A percentile compares a stretch with the other conserved stretches of the same genome.
These are phyloP conservation scores for Tenthredo mesomela DNA, from an alignment of 2,888 invertebrate species.

Conservation along the genomic window DNA sequence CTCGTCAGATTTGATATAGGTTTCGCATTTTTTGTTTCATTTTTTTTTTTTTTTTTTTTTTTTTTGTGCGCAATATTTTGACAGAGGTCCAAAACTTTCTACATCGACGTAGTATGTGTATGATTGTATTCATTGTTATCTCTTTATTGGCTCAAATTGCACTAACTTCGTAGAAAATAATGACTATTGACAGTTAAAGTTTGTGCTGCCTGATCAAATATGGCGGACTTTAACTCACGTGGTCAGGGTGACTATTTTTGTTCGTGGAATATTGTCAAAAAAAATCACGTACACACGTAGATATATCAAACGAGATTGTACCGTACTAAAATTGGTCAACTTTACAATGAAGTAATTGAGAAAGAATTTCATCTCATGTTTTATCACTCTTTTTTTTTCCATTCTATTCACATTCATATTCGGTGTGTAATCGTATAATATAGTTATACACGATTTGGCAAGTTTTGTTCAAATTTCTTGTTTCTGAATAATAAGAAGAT, in stretches of 20 bases:
- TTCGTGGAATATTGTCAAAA: conserved; percentile 41
- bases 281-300: not conserved
- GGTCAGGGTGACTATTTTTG: conserved; percentile 31
- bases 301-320: conserved; percentile 18
- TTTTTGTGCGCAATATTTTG: not conserved
- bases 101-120: not conserved
- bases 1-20: not conserved
- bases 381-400: not conserved
- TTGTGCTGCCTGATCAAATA: conserved; percentile 22
- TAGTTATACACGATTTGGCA: conserved; percentile 12
- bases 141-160: conserved; percentile 16
- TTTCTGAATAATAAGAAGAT: conserved; percentile 41
- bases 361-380: not conserved
- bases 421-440: not conserved
- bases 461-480: conserved; percentile 23
- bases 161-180: not conserved
- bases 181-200: conserved; percentile 2
- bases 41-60: too few species aligned
- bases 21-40: too few species aligned
- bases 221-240: conserved; percentile 33
- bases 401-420: not conserved
- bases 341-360: not conserved
- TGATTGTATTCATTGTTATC: not conserved
- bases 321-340: not conserved
- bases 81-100: not conserved